Evolutionary conservation across 2,888 invertebrate species (phyloP).

Genomic region (Aspidiotus destructor): DNA sequence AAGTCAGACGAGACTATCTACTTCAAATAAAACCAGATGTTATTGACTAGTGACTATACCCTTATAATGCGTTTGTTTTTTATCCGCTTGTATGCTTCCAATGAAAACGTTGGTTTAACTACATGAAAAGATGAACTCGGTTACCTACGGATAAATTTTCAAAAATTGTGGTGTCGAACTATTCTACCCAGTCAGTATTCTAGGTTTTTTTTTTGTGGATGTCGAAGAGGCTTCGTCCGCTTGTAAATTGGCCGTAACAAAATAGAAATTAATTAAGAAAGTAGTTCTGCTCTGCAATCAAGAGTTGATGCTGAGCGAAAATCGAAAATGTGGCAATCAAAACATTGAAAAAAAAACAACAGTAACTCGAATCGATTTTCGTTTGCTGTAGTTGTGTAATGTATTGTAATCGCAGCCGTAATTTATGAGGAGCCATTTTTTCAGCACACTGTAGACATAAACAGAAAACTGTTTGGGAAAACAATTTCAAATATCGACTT

Average conservation of each 20-base stretch:
- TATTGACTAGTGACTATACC: no score
- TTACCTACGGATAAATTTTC: background rate
- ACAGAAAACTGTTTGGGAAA: no score
- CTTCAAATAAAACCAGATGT: no score
- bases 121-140: no score
- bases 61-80: no score
- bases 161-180: background rate
- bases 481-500: no score
- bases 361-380: background rate
- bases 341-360: background rate
- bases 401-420: background rate
- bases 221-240: background rate
- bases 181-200: background rate
- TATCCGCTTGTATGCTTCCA: no score
- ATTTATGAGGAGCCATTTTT: no score
- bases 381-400: constrained; percentile 32
- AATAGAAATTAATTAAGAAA: background rate
- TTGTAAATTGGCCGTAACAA: background rate
- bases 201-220: background rate
- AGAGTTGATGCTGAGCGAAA: constrained; percentile 5
- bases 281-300: background rate
- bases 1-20: no score
- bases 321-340: background rate
- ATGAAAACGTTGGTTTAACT: no score
- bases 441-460: no score